Evolutionary conservation across 2,797 vertebrate species (phyloP), one percentile per base, ranked within the genome.

Genomic region (Oreochromis mossambicus): DNA sequence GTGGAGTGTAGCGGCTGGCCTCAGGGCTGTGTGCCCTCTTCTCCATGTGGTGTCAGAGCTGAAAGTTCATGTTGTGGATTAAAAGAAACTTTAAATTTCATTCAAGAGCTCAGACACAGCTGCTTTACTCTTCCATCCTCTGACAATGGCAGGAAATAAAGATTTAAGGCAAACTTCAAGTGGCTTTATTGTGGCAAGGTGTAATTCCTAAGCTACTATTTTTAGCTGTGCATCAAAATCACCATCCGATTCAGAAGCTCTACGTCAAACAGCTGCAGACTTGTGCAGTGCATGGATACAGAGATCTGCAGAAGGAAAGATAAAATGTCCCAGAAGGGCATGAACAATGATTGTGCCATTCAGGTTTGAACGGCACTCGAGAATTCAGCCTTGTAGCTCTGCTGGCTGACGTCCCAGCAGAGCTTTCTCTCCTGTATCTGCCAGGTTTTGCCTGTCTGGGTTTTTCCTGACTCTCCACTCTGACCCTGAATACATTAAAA

Each of bases 321-420:
- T 82, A 77, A 88, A 80, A 79, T n/a, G 58, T 83, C 75, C 54
- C 38, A 24, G 79, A 84, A 82, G 73, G 50, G 56, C 78, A 38
- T 51, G 52, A 66, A 38, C 63, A 76, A 43, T 41, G 76, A 41
- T 76, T 77, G 48, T 66, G 38, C 52, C 4, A 1, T 48, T 50
- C 80, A 76, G 78, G 38, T 83, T 83, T 63, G 61, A 83, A 29
- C 8, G 51, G 48, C 52, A 46, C 43, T 83, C 48, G 32, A 82
- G 77, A 83, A 81, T 84, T 85, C 80, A 86, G 56, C 29, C 36
- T 34, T 6, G 50, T 21, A 66, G 58, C 55, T n/a, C 73, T 2
- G 24, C 56, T 52, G 68, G 83, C 76, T 82, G 55, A 55, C 21
- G 61, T 84, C 82, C 81, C 86, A 86, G 80, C 80, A 15, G 75